Base-by-base conservation (phyloP, 2,888 invertebrate species). In the Trissolcus japonicus region DNA sequence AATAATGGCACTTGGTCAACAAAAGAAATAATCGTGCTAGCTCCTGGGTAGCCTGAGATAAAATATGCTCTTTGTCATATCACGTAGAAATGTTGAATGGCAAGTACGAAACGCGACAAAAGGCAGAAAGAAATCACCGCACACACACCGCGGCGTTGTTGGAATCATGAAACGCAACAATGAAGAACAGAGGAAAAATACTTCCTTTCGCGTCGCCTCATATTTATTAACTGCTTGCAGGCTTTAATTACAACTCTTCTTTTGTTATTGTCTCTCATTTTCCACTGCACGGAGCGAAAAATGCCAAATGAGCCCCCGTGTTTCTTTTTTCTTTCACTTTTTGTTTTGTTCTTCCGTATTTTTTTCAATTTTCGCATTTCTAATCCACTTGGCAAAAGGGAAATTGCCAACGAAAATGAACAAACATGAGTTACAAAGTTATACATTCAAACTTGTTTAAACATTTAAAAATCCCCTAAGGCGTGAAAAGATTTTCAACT, bases 151-250 rank as follows among this genome's bases (percentile, higher is more conserved):
- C 61, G 65, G 61, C 61, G 65, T 69, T 61, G 73, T 53, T 66
- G 21, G 69, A 66, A 74, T 74, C 68, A 74, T 61, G 65, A 69
- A 61, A 53, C 78, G 69, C 73, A 74, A 78, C 78, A 77, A 77
- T 77, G 77, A 77, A 55, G 56, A 77, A 72, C 68, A 73, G 68
- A 73, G 68, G 61, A 50, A 73, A 35, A 73, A 68, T 61, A 35
- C 60, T 65, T 77, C 77, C 69, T 77, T 76, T 77, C 55, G 35
- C 72, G 67, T 72, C 72, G 63, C 77, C 25, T 72, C 72, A 40
- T 73, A 77, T 77, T 77, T 77, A 77, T 77, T 77, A 77, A 77
- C 73, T 73, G 73, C 73, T 68, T 62, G 73, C 68, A 78, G 73
- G 69, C 73, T 78, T 78, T 78, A 78, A 78, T 78, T 78, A 78